Conservation (phyloP, 2,113 vertebrate species). For the Amazona guildingii region DNA sequence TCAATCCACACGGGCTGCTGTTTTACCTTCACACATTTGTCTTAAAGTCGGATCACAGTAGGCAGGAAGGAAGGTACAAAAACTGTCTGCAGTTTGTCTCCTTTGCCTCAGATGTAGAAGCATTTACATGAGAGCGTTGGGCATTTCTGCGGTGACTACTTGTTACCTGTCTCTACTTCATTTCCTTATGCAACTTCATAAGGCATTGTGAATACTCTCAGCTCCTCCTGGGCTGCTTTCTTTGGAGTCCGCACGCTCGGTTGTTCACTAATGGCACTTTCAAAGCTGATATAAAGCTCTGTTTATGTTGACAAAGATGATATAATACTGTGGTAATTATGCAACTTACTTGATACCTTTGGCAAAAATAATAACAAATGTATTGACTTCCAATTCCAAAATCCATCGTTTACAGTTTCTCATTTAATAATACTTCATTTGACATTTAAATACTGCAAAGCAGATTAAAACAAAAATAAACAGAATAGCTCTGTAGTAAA, state of each 20-base stretch:
- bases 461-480: conserved; percentile 24
- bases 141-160: conserved; percentile 18
- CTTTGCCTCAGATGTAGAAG: background rate
- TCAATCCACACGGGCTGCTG: conserved; percentile 15
- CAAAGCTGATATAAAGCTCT: conserved; percentile 15
- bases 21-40: conserved; percentile 59
- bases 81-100: background rate
- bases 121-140: background rate
- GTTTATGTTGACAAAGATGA: conserved; percentile 51
- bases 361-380: conserved; percentile 47
- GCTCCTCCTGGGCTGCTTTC: conserved; percentile 21
- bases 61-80: background rate
- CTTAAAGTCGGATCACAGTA: background rate
- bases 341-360: conserved; percentile 54
- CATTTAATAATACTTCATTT: conserved; percentile 43
- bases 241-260: background rate
- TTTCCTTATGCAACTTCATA: background rate
- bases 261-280: conserved; percentile 25
- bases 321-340: conserved; percentile 42
- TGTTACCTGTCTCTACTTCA: background rate
- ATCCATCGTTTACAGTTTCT: conserved; percentile 9
- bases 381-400: conserved; percentile 10
- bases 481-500: background rate
- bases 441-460: conserved; percentile 32
- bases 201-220: conserved; percentile 24